Evolutionary conservation across 2,797 vertebrate genomes (phyloP).

Genomic region (Notolepis coatsorum): DNA sequence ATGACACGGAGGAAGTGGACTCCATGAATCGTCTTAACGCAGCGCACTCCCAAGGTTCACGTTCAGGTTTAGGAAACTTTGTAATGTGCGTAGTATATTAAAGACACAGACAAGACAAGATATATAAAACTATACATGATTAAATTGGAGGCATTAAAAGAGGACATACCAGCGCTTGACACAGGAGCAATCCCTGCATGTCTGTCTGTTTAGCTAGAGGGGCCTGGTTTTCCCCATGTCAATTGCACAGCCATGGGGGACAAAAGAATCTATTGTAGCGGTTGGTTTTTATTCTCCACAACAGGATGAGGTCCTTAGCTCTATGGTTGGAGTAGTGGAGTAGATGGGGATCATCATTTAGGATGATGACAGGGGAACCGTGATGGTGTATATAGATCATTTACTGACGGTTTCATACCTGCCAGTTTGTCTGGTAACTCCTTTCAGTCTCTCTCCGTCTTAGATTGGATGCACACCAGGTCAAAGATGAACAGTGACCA

Average conservation of each 20-base stretch:
- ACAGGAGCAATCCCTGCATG: conserved; percentile 2
- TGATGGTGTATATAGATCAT: background rate
- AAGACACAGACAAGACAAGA: conserved; percentile 27
- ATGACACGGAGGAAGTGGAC: conserved; percentile 51
- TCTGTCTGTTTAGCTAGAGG: background rate
- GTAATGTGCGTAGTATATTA: conserved; percentile 27
- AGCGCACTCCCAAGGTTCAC: background rate
- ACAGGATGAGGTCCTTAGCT: background rate
- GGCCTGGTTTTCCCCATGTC: background rate
- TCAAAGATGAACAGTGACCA: background rate
- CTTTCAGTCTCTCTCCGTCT: no score
- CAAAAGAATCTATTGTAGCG: background rate
- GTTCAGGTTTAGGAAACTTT: conserved; percentile 22
- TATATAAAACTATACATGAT: conserved; percentile 5
- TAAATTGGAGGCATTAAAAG: conserved; percentile 12
- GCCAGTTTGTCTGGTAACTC: no score
- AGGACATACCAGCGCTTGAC: background rate
- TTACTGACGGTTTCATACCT: no score
- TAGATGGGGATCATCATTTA: background rate
- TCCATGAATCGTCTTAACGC: conserved; percentile 55
- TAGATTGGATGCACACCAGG: no score
- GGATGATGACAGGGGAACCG: no score
- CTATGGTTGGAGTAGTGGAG: background rate
- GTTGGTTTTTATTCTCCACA: background rate
- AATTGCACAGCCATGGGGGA: background rate